Conservation (phyloP, 2,797 vertebrate species). For the Pipistrellus nathusii region DNA sequence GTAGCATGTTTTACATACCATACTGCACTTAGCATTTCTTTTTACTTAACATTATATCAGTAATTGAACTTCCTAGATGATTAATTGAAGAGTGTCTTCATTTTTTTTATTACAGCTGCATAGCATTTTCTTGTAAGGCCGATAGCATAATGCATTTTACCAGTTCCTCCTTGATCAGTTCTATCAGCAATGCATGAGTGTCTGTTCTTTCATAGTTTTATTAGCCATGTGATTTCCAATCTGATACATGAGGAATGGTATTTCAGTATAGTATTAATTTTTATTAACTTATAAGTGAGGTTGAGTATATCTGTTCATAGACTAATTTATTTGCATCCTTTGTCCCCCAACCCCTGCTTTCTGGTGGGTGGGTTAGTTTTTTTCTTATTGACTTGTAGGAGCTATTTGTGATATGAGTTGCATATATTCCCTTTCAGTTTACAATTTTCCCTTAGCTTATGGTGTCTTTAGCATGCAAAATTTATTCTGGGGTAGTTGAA, state of each 20-base stretch:
- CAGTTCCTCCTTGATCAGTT: background rate
- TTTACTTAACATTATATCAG: background rate
- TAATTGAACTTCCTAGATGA: background rate
- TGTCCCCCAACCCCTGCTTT: background rate
- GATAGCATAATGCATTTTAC: background rate
- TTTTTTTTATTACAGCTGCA: background rate
- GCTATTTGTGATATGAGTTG: background rate
- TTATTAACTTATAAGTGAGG: background rate
- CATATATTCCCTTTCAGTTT: slow-evolving; percentile 22
- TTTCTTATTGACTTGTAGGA: background rate
- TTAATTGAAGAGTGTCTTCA: background rate
- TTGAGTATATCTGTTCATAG: slow-evolving; percentile 1
- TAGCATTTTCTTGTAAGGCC: background rate
- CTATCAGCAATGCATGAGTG: background rate
- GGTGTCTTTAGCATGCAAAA: background rate
- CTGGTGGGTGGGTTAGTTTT: background rate
- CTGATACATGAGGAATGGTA: background rate
- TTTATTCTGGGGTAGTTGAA: background rate
- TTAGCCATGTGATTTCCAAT: background rate
- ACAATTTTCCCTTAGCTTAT: background rate
- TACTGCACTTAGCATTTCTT: background rate
- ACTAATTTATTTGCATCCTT: slow-evolving; percentile 11
- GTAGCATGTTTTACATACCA: background rate
- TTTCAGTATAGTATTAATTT: background rate
- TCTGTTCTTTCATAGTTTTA: background rate